Evolutionary conservation across 2,113 vertebrate species (phyloP).

Genomic region (cattle (Bos taurus)): DNA sequence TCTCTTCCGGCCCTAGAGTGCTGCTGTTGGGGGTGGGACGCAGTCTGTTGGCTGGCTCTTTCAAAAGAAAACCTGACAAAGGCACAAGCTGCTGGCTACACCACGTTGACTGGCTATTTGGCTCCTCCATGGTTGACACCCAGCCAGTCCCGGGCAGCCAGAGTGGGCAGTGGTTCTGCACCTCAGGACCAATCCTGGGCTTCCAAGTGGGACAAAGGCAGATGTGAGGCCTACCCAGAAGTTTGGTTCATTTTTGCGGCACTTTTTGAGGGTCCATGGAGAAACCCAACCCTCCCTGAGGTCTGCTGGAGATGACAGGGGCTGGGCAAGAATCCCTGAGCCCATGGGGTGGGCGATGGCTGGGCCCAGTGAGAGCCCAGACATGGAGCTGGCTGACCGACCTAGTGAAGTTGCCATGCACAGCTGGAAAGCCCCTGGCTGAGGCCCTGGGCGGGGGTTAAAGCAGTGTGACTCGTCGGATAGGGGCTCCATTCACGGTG

Average conservation of each 20-base stretch:
- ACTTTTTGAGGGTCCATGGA: constrained; percentile 33
- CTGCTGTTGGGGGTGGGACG: neutral
- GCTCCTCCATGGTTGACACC: neutral
- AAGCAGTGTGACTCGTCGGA: neutral
- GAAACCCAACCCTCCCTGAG: constrained; percentile 63
- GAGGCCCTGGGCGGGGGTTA: neutral
- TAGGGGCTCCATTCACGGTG: neutral
- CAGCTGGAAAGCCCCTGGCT: neutral
- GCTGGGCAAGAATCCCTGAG: constrained; percentile 56
- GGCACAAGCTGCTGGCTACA: constrained; percentile 24
- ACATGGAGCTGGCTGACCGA: neutral
- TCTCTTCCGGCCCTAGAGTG: neutral
- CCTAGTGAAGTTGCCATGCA: neutral
- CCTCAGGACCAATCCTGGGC: neutral
- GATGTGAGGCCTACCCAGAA: neutral
- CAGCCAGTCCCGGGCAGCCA: neutral
- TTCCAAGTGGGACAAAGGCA: neutral
- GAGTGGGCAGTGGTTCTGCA: constrained; percentile 14
- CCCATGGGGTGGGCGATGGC: constrained; percentile 13
- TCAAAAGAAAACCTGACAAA: constrained; percentile 21
- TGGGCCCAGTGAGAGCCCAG: neutral
- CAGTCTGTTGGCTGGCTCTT: neutral
- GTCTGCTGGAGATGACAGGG: constrained; percentile 58
- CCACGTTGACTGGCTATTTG: neutral
- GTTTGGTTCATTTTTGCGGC: constrained; percentile 22